These are phyloP conservation scores for Leptobrachium leishanense DNA, from an alignment of 2,113 vertebrate genomes.

Conservation along the genomic window DNA sequence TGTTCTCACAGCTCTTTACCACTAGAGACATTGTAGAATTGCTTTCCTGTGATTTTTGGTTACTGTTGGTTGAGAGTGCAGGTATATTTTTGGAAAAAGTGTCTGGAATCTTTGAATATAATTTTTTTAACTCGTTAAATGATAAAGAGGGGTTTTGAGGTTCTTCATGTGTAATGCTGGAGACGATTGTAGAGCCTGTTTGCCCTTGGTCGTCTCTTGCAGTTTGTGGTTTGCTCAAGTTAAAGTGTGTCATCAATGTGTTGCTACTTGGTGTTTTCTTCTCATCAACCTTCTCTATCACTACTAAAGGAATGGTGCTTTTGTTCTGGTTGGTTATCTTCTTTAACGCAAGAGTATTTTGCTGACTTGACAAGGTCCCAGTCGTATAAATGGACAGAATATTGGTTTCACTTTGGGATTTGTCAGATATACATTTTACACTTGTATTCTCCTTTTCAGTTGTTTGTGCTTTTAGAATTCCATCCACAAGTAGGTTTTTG, in stretches of 20 bases:
- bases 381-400: background rate
- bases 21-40: constrained; percentile 12
- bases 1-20: constrained; percentile 40
- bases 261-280: background rate
- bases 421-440: background rate
- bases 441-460: background rate
- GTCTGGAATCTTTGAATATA: background rate
- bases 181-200: no score
- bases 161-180: background rate
- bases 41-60: constrained; percentile 13
- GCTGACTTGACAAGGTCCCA: background rate
- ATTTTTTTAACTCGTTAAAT: background rate
- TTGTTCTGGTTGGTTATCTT: background rate
- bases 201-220: background rate
- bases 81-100: background rate
- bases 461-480: background rate
- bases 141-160: background rate
- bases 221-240: background rate
- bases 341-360: background rate
- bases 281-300: background rate
- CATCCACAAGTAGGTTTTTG: background rate
- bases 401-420: background rate
- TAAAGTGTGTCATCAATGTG: background rate
- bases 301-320: background rate
- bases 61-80: constrained; percentile 3